Percentiles rank a stretch among this genome's conserved stretches.
These are phyloP conservation scores for Halcyon malimbica DNA, from an alignment of 2,113 vertebrate genomes.

Conservation along the genomic window DNA sequence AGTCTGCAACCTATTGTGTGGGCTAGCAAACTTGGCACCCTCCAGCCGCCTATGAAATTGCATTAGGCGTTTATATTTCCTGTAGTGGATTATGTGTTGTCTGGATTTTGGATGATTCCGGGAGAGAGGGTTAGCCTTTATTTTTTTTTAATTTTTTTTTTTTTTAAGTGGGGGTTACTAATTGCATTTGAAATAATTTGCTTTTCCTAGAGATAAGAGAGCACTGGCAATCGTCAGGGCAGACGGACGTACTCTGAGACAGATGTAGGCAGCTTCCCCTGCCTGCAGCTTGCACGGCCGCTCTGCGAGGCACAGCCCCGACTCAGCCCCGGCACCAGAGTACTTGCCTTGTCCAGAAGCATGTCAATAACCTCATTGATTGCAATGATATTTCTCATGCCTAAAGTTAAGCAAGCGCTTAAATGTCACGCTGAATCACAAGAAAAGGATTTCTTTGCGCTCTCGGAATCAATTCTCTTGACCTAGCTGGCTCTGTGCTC, in stretches of 20 bases:
- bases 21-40: constrained; percentile 38
- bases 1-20: constrained; percentile 47
- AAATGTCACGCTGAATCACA: not conserved
- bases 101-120: not conserved
- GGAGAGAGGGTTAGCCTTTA: not conserved
- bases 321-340: not conserved
- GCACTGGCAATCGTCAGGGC: not conserved
- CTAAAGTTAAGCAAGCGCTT: not conserved
- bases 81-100: constrained; percentile 25
- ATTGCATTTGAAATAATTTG: constrained; percentile 46
- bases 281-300: not conserved
- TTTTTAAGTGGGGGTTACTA: not conserved
- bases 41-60: constrained; percentile 31
- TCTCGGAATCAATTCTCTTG: not conserved
- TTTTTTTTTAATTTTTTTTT: not conserved
- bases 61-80: constrained; percentile 51
- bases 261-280: not conserved
- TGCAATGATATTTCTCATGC: not conserved
- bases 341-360: not conserved
- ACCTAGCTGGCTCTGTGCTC: not conserved
- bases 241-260: accelerated
- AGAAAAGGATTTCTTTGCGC: accelerated
- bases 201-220: not conserved
- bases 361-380: not conserved
- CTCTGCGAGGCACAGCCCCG: not conserved